Percentiles rank a stretch among this genome's conserved stretches.
Conservation (phyloP, 1,140 invertebrate genomes). For the Myzus persicae region DNA sequence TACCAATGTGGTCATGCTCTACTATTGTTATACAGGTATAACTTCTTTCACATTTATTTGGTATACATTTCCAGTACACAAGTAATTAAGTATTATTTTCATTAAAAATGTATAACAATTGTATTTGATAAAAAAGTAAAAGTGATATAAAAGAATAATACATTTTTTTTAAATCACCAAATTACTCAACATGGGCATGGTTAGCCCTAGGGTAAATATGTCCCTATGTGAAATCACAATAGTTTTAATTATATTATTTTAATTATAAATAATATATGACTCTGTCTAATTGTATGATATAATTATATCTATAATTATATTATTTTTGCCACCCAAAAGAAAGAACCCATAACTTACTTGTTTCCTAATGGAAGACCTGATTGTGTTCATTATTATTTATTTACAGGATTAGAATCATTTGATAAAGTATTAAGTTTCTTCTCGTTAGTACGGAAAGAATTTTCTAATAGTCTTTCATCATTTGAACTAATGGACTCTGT, state of each 20-base stretch:
- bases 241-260: not conserved
- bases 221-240: not conserved
- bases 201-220: too few species aligned
- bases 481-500: constrained; percentile 89
- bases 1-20: too few species aligned
- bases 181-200: too few species aligned
- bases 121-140: too few species aligned
- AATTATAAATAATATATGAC: not conserved
- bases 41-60: too few species aligned
- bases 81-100: too few species aligned
- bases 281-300: not conserved
- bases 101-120: too few species aligned
- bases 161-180: too few species aligned
- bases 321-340: not conserved
- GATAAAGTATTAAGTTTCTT: constrained; percentile 80
- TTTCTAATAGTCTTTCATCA: constrained; percentile 91
- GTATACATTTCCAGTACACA: too few species aligned
- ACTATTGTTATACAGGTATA: too few species aligned
- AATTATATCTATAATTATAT: not conserved
- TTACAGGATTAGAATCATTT: constrained; percentile 77
- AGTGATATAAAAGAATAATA: too few species aligned
- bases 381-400: constrained; percentile 8
- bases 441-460: constrained; percentile 73
- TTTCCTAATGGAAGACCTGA: not conserved
- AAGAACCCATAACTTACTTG: not conserved